Conservation (phyloP, 2,888 invertebrate genomes). For the Poecilobothrus nobilitatus region DNA sequence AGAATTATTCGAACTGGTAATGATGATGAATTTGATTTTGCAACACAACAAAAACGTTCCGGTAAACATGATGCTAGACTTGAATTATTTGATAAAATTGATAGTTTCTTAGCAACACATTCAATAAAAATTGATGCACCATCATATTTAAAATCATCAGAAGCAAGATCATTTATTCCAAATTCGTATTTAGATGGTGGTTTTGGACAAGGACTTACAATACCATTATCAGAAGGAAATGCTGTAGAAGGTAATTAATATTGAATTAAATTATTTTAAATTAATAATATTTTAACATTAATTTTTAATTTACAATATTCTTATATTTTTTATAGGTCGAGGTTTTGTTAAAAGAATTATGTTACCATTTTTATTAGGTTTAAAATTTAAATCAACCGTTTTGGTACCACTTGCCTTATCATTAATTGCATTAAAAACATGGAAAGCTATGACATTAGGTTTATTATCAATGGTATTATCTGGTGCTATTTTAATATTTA, state of each 20-base stretch:
- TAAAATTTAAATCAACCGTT: slow-evolving; percentile 79
- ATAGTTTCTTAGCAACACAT: slow-evolving; percentile 66
- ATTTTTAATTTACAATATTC: slow-evolving; percentile 5
- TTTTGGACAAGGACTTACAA: slow-evolving; percentile 57
- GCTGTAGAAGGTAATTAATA: slow-evolving; percentile 32
- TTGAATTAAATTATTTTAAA: neutral
- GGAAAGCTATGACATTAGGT: slow-evolving; percentile 81
- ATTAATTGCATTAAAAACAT: slow-evolving; percentile 76
- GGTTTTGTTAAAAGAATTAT: slow-evolving; percentile 76
- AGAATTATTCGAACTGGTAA: slow-evolving; percentile 56
- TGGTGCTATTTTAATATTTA: slow-evolving; percentile 78
- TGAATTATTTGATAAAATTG: slow-evolving; percentile 62
- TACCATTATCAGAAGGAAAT: slow-evolving; percentile 57
- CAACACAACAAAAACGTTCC: slow-evolving; percentile 26
- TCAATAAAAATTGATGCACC: slow-evolving; percentile 68
- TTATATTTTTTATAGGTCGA: slow-evolving; percentile 53
- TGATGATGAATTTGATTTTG: slow-evolving; percentile 35
- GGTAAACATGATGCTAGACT: slow-evolving; percentile 32
- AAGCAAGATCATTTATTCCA: slow-evolving; percentile 39
- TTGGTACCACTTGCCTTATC: slow-evolving; percentile 72
- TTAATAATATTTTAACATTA: neutral
- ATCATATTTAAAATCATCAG: slow-evolving; percentile 46
- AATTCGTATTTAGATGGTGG: slow-evolving; percentile 36
- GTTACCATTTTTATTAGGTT: slow-evolving; percentile 74
- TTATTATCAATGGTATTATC: slow-evolving; percentile 75